These are phyloP conservation scores for Nasonia oneida DNA, from an alignment of 2,888 invertebrate species.

Conservation along the genomic window DNA sequence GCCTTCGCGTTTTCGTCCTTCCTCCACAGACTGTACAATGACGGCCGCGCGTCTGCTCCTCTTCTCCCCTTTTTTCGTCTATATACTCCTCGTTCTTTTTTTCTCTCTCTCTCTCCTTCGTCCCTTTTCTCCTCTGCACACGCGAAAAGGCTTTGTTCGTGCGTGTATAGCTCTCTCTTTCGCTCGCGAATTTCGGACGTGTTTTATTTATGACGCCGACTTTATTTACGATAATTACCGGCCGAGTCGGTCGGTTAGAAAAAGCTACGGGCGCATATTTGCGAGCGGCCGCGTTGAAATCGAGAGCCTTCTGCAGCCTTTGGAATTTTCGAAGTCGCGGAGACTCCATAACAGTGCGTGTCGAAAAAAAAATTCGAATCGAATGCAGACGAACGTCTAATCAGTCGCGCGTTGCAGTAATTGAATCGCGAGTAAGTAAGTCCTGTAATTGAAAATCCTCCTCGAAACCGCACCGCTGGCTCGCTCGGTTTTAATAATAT, in stretches of 20 bases:
- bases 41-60: slow-evolving; percentile 21
- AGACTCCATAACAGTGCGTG: too few relatives aligned
- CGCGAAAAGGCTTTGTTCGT: slow-evolving; percentile 53
- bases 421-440: neutral
- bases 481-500: neutral
- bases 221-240: slow-evolving; percentile 58
- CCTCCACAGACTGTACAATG: slow-evolving; percentile 14
- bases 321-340: too few relatives aligned
- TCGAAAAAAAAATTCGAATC: neutral
- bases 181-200: slow-evolving; percentile 35
- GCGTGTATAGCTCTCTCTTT: neutral
- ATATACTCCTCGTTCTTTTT: neutral
- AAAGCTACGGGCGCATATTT: neutral
- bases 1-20: slow-evolving; percentile 40
- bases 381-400: too few relatives aligned
- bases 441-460: slow-evolving; percentile 9
- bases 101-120: neutral
- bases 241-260: neutral
- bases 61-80: slow-evolving; percentile 1
- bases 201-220: slow-evolving; percentile 54
- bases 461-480: neutral
- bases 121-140: slow-evolving; percentile 2
- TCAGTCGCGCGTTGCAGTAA: neutral
- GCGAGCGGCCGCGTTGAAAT: neutral
- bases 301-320: neutral